Conservation (phyloP, 1,140 invertebrate species). For the Diachasmimorpha longicaudata region DNA sequence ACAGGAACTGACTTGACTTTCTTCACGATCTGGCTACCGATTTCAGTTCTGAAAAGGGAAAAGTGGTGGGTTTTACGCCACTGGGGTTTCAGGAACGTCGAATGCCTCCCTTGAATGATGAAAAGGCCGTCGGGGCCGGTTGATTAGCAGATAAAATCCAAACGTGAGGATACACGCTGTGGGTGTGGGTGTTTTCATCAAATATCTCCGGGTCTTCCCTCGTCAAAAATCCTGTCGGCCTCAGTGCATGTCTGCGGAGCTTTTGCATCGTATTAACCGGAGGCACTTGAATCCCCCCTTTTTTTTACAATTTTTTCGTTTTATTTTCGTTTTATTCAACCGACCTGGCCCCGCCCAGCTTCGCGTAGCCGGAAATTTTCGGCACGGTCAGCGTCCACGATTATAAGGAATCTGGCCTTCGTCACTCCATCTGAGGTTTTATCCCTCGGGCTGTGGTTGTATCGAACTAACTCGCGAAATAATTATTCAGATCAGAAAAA, state of each 20-base stretch:
- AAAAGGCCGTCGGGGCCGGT: not conserved
- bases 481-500: too few relatives aligned
- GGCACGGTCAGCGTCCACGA: not conserved
- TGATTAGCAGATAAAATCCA: not conserved
- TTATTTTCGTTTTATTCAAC: not conserved
- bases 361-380: not conserved
- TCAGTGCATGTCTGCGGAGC: not conserved
- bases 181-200: not conserved
- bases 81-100: not conserved
- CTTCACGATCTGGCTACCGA: too few relatives aligned
- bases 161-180: not conserved
- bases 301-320: not conserved
- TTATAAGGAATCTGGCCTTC: not conserved
- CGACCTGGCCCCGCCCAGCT: not conserved
- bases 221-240: not conserved
- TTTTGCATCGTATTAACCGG: not conserved
- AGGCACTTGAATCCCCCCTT: not conserved
- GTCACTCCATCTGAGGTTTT: not conserved
- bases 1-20: too few relatives aligned
- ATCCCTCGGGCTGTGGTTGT: not conserved
- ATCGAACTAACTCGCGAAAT: too few relatives aligned
- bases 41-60: not conserved
- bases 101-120: not conserved
- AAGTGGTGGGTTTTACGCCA: not conserved
- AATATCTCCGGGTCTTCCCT: not conserved